phyloP scores from a whole-genome alignment of 2,113 vertebrate species.

The Syrrhaptes paradoxus region DNA sequence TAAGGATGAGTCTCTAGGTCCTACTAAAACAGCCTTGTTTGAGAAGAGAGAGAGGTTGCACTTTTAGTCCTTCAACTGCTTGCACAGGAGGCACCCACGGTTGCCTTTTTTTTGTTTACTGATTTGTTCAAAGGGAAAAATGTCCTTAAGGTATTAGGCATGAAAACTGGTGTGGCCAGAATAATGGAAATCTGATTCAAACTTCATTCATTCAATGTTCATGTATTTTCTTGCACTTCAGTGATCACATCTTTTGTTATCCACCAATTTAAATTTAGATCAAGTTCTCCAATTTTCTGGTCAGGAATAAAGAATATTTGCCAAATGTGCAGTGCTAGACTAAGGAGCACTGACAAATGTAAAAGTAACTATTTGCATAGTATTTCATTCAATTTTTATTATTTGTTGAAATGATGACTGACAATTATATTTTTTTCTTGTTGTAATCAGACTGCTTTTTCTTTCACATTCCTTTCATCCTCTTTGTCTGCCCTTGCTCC shows the following conservation, averaged over 20 bases:
- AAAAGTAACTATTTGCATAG: not conserved
- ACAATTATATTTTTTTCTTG: not conserved
- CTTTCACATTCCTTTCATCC: not conserved
- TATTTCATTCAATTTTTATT: not conserved
- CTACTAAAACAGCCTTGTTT: not conserved
- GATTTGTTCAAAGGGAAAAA: not conserved
- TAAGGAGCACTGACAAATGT: not conserved
- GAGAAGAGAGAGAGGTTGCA: not conserved
- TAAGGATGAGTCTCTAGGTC: not conserved
- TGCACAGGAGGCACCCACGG: not conserved
- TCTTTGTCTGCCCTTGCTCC: not conserved
- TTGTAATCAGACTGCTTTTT: not conserved
- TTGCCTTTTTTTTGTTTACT: not conserved
- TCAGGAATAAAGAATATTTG: not conserved
- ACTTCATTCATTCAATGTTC: not conserved
- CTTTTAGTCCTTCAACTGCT: not conserved
- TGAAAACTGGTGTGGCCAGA: not conserved
- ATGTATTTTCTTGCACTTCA: not conserved
- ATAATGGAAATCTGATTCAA: not conserved
- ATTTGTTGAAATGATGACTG: not conserved
- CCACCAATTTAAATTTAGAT: not conserved
- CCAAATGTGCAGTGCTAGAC: not conserved
- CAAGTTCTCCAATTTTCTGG: not conserved
- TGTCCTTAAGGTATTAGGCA: not conserved
- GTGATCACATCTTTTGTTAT: not conserved